phyloP scores from a whole-genome alignment of 2,888 invertebrate genomes.

The Eupithecia exiguata region DNA sequence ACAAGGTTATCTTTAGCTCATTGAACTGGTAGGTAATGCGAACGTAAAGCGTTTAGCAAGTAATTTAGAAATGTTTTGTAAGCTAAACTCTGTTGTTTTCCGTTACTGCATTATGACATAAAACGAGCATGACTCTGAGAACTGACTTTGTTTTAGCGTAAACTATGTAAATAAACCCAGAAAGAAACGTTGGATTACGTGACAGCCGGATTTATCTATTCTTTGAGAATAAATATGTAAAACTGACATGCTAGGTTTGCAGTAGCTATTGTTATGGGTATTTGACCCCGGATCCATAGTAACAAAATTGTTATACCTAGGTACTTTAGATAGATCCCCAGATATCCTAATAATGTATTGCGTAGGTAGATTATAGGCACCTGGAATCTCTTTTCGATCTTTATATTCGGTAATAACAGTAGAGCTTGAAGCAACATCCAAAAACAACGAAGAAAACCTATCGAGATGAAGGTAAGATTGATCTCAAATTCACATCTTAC shows the following conservation, averaged over 20 bases:
- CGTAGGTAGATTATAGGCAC: no score
- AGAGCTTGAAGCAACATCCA: background rate
- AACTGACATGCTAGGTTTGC: background rate
- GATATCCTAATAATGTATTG: no score
- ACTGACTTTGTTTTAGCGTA: constrained; percentile 1
- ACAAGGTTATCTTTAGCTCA: no score
- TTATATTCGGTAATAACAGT: no score
- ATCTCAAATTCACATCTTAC: background rate
- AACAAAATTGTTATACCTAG: background rate
- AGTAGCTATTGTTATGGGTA: background rate
- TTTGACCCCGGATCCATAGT: background rate
- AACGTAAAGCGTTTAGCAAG: background rate
- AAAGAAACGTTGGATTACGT: constrained; percentile 2
- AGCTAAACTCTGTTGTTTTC: background rate
- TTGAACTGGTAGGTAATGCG: background rate
- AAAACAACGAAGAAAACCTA: background rate
- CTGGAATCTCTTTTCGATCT: no score
- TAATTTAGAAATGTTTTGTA: background rate
- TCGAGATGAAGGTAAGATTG: background rate
- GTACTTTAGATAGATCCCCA: no score
- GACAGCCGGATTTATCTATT: background rate
- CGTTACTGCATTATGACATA: background rate
- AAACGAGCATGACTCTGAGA: background rate
- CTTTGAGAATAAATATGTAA: background rate
- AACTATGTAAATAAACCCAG: background rate